Percentiles rank a stretch among this genome's conserved stretches.
phyloP scores from a whole-genome alignment of 2,888 invertebrate species.

The Lypha dubia region DNA sequence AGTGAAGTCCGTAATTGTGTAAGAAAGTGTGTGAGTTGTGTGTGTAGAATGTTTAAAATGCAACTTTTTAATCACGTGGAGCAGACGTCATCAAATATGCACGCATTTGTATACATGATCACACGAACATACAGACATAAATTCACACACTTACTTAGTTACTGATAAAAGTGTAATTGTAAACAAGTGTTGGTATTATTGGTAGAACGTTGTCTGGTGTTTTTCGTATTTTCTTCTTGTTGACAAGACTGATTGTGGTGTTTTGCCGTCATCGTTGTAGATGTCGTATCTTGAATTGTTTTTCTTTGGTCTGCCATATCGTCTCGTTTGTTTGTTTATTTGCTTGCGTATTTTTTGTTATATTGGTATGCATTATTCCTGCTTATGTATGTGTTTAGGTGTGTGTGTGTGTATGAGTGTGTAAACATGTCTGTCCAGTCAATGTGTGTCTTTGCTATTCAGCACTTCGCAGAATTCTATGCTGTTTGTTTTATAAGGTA shows the following conservation, averaged over 20 bases:
- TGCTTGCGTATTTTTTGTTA: conserved; percentile 48
- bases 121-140: neutral
- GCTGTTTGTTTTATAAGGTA: conserved; percentile 69
- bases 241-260: conserved; percentile 69
- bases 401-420: neutral
- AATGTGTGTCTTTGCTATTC: conserved; percentile 43
- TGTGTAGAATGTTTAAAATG: conserved; percentile 36
- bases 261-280: conserved; percentile 59
- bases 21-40: conserved; percentile 38
- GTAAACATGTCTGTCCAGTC: conserved; percentile 24
- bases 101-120: conserved; percentile 58
- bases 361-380: no score
- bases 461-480: conserved; percentile 44
- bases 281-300: conserved; percentile 50
- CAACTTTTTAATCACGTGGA: conserved; percentile 71
- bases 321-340: conserved; percentile 50
- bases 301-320: conserved; percentile 51
- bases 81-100: conserved; percentile 71
- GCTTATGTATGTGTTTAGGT: conserved; percentile 23
- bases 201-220: conserved; percentile 61
- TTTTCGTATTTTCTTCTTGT: conserved; percentile 58
- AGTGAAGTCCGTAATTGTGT: conserved; percentile 12
- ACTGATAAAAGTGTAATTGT: neutral
- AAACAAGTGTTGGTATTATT: conserved; percentile 34
- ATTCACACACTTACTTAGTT: neutral